A percentile compares a stretch with the other conserved stretches of the same genome.
Evolutionary conservation across 2,797 vertebrate genomes (phyloP).

Genomic region (Sebastes cheni): DNA sequence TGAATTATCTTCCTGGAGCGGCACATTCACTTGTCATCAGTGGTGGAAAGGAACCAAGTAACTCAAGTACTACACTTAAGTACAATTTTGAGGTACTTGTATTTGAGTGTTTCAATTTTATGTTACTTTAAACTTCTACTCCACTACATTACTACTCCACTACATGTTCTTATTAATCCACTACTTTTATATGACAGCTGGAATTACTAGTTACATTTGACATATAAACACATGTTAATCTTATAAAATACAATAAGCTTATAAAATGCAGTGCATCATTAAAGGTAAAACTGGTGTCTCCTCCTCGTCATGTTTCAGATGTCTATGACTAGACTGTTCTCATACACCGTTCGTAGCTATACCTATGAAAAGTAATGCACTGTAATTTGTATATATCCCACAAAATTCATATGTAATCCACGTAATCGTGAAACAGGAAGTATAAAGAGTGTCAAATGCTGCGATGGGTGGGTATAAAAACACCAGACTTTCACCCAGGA

Average conservation of each 20-base stretch:
- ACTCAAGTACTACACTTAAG: neutral
- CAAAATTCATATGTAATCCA: no score
- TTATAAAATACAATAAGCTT: no score
- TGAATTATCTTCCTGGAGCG: neutral
- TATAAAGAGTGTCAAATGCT: fast-evolving
- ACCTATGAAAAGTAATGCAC: no score
- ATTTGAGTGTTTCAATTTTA: neutral
- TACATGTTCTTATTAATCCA: neutral
- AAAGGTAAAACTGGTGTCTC: no score
- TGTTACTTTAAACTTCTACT: neutral
- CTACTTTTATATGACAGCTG: neutral
- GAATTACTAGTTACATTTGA: neutral
- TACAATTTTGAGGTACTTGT: neutral
- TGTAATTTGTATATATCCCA: no score
- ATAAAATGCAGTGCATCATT: no score
- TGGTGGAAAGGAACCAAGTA: neutral
- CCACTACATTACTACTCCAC: neutral
- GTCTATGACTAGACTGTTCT: no score
- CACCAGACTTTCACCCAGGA: no score
- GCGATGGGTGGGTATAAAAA: fast-evolving
- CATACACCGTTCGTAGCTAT: neutral
- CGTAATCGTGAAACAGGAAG: no score
- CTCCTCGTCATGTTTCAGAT: no score
- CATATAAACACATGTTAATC: neutral
- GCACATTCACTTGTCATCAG: neutral